These are phyloP conservation scores for Epizoanthus rinbou DNA, from an alignment of 92 coral and sea anemone species.

Conservation along the genomic window DNA sequence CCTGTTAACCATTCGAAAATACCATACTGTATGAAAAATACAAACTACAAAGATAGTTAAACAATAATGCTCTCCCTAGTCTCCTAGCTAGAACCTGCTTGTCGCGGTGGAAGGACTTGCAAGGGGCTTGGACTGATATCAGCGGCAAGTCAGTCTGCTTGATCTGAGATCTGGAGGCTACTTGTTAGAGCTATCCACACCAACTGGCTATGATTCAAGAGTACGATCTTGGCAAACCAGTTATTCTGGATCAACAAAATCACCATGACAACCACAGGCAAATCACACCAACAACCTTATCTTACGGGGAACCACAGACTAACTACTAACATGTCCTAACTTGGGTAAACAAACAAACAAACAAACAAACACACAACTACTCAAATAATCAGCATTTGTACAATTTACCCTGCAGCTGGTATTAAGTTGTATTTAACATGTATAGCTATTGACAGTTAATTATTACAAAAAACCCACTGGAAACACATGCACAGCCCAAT, in stretches of 20 bases:
- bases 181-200: background rate
- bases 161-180: background rate
- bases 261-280: too few species aligned
- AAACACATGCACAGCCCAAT: background rate
- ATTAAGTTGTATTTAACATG: background rate
- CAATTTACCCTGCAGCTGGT: background rate
- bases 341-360: background rate
- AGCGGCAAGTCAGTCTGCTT: background rate
- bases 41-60: slow-evolving; percentile 8
- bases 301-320: too few species aligned
- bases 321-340: background rate
- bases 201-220: background rate
- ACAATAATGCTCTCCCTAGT: too few species aligned
- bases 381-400: background rate
- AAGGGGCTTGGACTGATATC: too few species aligned
- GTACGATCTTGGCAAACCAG: too few species aligned
- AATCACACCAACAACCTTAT: too few species aligned
- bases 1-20: background rate
- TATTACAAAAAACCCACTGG: background rate
- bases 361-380: too few species aligned
- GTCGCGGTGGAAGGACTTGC: too few species aligned
- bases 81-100: too few species aligned
- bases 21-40: slow-evolving; percentile 5
- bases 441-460: background rate
- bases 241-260: too few species aligned